phyloP scores from a whole-genome alignment of 2,888 invertebrate species.

The Lasioglossum leucozonium region DNA sequence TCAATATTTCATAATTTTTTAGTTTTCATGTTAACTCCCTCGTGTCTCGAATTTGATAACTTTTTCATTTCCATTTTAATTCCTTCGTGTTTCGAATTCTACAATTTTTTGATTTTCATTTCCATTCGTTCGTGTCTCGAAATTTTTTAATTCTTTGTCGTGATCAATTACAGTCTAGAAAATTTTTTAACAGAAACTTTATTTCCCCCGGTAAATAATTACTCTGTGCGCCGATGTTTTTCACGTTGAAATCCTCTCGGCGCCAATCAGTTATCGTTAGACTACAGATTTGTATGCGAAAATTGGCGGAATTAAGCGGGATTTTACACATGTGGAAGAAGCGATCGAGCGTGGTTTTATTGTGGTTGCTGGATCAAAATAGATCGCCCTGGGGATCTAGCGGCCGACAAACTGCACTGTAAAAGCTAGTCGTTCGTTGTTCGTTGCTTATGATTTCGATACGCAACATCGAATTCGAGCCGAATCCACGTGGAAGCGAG shows the following conservation, averaged over 20 bases:
- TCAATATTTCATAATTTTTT: too few species aligned
- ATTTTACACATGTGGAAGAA: not conserved
- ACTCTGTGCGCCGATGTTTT: not conserved
- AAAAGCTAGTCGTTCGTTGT: slow-evolving; percentile 32
- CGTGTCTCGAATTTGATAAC: not conserved
- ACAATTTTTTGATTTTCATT: too few species aligned
- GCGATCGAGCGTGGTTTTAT: not conserved
- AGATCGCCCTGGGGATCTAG: slow-evolving; percentile 15
- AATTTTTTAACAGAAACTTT: not conserved
- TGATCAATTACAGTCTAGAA: not conserved
- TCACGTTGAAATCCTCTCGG: not conserved
- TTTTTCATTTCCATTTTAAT: too few species aligned
- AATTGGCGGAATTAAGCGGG: not conserved
- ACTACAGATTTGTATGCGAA: not conserved
- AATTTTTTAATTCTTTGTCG: not conserved
- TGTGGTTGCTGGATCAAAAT: not conserved
- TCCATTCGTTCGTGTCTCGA: not conserved
- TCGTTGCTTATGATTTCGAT: slow-evolving; percentile 53
- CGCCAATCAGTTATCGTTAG: not conserved
- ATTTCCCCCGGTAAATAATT: not conserved
- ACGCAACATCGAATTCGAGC: slow-evolving; percentile 47
- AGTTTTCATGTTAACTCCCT: too few species aligned
- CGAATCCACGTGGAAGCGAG: slow-evolving; percentile 36
- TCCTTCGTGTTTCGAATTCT: too few species aligned
- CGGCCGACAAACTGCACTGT: slow-evolving; percentile 27